Base-by-base conservation (phyloP, 2,888 invertebrate genomes). In the Volucella zonaria region DNA sequence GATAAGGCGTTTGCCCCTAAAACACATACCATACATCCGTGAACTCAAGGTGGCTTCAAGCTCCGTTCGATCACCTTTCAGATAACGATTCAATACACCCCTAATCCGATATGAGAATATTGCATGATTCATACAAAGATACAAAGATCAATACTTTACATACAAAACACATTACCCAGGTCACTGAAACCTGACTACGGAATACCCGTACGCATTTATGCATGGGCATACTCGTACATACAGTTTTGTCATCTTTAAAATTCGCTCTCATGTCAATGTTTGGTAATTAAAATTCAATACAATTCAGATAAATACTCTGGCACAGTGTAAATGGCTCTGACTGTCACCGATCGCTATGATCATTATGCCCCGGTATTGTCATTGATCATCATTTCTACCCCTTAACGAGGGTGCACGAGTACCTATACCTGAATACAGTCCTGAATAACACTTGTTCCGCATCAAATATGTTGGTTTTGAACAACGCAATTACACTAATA, bases 251-350 rank as follows among this genome's bases (percentile, higher is more conserved):
- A 14, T 12, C 15, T 59, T 71, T 61, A 43, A 49, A 8, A 12
- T 52, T n/a, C 14, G 43, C 11, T 23, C 15, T 40, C 49, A n/a
- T 18, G 14, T 12, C 31, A 45, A 56, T 52, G 51, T 74, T 40
- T 45, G n/a, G 74, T 52, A 64, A 68, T 82, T 82, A 74, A 74
- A 15, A 74, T 47, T 56, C 67, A 49, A 67, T 77, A 54, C 23
- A 42, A 59, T 67, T 59, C 45, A 14, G 43, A 70, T 40, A 49
- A 67, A 59, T 12, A 43, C 58, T 11, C 56, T 8, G 12, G n/a
- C 23, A 38, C n/a, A 10, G 40, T n/a, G 43, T 31, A 71, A 76
- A 67, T 67, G 64, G 38, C 59, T 38, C 14, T 40, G 76, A 59
- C 61, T 68, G 76, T 40, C 51, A 18, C 14, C 8, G 58, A 43